Evolutionary conservation across 2,113 vertebrate genomes (phyloP).

Genomic region (Hippoglossus stenolepis): DNA sequence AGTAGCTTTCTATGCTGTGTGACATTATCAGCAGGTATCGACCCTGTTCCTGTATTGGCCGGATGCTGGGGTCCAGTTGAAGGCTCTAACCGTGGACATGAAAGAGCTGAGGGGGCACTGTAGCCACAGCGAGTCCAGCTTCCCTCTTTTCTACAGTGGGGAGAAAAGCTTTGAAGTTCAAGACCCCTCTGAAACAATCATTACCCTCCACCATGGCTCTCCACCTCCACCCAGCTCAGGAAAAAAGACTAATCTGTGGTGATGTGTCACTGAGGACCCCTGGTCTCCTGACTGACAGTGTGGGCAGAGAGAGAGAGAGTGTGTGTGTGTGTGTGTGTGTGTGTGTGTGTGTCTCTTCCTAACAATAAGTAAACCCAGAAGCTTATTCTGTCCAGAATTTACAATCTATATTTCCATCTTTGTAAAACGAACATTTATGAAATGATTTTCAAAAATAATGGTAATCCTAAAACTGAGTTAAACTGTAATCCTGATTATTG

Average conservation of each 20-base stretch:
- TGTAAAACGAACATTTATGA: not conserved
- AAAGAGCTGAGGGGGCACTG: constrained; percentile 52
- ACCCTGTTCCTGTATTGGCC: constrained; percentile 31
- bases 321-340: too few relatives aligned
- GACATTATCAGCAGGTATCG: constrained; percentile 44
- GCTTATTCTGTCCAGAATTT: not conserved
- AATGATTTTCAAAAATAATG: not conserved
- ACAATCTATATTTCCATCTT: not conserved
- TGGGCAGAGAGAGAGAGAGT: not conserved
- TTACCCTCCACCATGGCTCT: constrained; percentile 24
- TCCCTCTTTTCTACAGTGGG: constrained; percentile 19
- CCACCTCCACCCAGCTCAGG: constrained; percentile 21
- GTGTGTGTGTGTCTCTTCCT: not conserved
- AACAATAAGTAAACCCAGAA: not conserved
- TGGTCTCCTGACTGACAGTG: constrained; percentile 5
- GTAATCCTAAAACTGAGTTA: not conserved
- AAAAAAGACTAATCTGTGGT: constrained; percentile 31
- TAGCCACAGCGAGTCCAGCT: constrained; percentile 12
- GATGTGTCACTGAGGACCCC: constrained; percentile 30
- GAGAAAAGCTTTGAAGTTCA: constrained; percentile 60
- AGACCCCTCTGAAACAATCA: constrained; percentile 48
- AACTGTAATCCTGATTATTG: not conserved
- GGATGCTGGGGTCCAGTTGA: constrained; percentile 28
- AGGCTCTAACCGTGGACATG: constrained; percentile 50
- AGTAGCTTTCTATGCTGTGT: constrained; percentile 21